Percentiles rank a stretch among this genome's conserved stretches.
These are phyloP conservation scores for Pseudomugil tenellus DNA, from an alignment of 2,797 vertebrate species.

Conservation along the genomic window DNA sequence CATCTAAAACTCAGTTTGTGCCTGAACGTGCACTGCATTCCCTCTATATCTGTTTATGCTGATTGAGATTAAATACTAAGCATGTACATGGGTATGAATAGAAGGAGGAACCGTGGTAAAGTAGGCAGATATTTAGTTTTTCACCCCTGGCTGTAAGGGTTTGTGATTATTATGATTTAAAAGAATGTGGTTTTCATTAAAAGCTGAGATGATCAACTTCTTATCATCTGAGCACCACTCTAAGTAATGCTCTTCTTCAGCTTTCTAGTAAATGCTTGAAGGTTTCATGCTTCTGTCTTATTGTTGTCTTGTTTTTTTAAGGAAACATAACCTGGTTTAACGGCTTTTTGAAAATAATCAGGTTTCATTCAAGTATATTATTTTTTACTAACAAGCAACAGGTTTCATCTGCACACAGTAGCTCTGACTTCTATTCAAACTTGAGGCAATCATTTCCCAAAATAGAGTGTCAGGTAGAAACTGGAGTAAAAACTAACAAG, in stretches of 20 bases:
- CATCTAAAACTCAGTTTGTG: constrained; percentile 3
- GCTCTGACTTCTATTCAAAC: background rate
- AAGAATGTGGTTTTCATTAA: constrained; percentile 6
- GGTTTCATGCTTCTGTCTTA: constrained; percentile 20
- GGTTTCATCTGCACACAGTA: background rate
- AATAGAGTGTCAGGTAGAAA: background rate
- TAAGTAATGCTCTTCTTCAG: constrained; percentile 10
- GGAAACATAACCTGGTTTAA: constrained; percentile 24
- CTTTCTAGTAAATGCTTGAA: constrained; percentile 29
- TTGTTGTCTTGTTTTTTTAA: constrained; percentile 23
- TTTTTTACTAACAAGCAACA: background rate
- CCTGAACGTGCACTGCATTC: constrained; percentile 25
- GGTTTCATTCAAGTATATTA: constrained; percentile 19
- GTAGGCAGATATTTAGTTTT: constrained; percentile 12
- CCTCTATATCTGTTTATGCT: constrained; percentile 27
- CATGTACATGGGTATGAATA: constrained; percentile 19
- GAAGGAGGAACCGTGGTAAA: constrained; percentile 3
- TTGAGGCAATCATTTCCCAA: background rate
- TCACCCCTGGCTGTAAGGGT: constrained; percentile 16
- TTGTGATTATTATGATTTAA: constrained; percentile 19
- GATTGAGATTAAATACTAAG: constrained; percentile 29
- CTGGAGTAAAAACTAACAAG: background rate
- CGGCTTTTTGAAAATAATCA: constrained; percentile 21
- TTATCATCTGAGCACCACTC: constrained; percentile 14
- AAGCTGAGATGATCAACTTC: constrained; percentile 11